Evolutionary conservation across 2,113 vertebrate genomes (phyloP), one percentile per base, ranked within the genome.

Genomic region (Microtus pennsylvanicus): DNA sequence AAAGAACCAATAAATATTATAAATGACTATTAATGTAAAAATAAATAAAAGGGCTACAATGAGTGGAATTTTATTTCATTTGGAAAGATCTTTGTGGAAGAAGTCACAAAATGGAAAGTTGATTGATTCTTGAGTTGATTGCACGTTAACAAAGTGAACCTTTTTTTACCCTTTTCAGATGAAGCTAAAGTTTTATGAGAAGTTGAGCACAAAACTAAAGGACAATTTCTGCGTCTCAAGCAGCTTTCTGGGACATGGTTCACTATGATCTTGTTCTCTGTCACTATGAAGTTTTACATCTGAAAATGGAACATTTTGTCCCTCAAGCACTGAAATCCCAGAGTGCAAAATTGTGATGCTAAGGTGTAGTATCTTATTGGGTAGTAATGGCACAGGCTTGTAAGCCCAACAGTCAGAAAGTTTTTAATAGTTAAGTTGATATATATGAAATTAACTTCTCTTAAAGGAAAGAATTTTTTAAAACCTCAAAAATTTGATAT

Each of bases 401-500:
- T 33, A 69, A 33, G 14, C 1, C 30, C 5, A 69, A 5, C 30
- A 69, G 13, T 69, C 30, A 69, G 67, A 13, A 69, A 88, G 24
- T 4, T 78, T 4, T 90, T 52, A 77, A 55, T 65, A 85, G 89
- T 77, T 91, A 33, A 93, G 4, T 28, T 81, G 26, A 87, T 80
- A 80, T 28, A 11, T 50, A 91, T 78, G 91, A 74, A 91, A 89
- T 89, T 65, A 82, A 81, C 13, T 11, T n/a, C 28, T 94, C 85
- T 69, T 9, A 2, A 67, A 13, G n/a, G 6, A 89, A 85, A 69
- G 30, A 76, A 63, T 10, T 38, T 38, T 21, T 21, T 87, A 26
- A 83, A 81, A 42, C 47, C 30, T 90, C n/a, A 77, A 13, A 89
- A 69, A 61, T 50, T 87, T 21, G 82, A 50, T 61, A 91, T n/a